phyloP scores from a whole-genome alignment of 2,888 invertebrate species.

The Phyllotreta striolata region DNA sequence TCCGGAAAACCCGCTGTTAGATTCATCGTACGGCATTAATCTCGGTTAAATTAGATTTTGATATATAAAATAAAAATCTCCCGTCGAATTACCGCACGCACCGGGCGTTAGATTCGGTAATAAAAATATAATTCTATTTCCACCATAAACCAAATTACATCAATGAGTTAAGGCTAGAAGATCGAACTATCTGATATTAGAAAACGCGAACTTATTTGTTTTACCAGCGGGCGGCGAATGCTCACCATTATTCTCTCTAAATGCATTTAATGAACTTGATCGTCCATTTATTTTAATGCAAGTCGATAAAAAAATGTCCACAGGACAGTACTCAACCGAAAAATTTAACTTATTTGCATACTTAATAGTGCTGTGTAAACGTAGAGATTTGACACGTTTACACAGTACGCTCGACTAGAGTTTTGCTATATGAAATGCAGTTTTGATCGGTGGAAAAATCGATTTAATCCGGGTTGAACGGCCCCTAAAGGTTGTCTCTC shows the following conservation, averaged over 20 bases:
- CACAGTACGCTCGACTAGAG: too few species aligned
- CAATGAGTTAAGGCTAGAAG: background rate
- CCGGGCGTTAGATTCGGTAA: conserved; percentile 28
- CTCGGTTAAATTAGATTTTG: conserved; percentile 8
- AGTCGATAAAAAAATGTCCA: too few species aligned
- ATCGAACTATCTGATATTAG: conserved; percentile 2
- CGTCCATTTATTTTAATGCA: too few species aligned
- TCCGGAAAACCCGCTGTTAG: conserved; percentile 26
- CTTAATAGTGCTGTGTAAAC: too few species aligned
- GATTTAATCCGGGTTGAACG: too few species aligned
- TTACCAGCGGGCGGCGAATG: conserved; percentile 5
- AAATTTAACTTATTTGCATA: too few species aligned
- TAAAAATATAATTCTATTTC: conserved; percentile 8
- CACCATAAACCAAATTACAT: conserved; percentile 6
- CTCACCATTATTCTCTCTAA: background rate
- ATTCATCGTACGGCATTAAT: conserved; percentile 25
- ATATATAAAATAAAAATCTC: conserved; percentile 6
- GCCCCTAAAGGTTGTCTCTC: too few species aligned
- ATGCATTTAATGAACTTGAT: too few species aligned
- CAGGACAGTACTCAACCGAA: too few species aligned
- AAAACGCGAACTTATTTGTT: conserved; percentile 18
- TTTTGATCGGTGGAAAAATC: too few species aligned
- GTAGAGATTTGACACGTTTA: too few species aligned
- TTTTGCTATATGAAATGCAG: too few species aligned
- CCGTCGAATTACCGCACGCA: conserved; percentile 19